Conservation (phyloP, 2,888 invertebrate species). For the Brenthis hecate region DNA sequence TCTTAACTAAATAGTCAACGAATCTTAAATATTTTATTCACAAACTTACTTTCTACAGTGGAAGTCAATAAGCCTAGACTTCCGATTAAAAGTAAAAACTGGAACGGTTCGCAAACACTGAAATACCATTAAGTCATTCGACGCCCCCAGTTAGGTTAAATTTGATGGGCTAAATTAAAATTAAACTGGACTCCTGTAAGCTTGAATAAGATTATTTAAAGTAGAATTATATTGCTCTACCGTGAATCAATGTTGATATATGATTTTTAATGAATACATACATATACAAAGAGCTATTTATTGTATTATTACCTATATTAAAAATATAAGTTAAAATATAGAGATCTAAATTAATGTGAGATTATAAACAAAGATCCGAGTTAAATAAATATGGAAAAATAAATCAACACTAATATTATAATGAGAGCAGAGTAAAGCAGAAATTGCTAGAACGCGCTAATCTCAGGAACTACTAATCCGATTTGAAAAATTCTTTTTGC, state of each 20-base stretch:
- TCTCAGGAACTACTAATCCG: no score
- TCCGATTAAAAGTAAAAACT: slow-evolving; percentile 64
- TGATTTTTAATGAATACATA: neutral
- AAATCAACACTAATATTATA: no score
- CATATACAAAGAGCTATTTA: no score
- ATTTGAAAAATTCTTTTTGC: no score
- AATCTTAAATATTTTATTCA: slow-evolving; percentile 1
- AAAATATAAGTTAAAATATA: no score
- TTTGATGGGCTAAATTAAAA: slow-evolving; percentile 57
- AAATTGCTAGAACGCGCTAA: no score
- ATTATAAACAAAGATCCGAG: no score
- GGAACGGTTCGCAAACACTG: slow-evolving; percentile 70
- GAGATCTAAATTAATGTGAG: no score
- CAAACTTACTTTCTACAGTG: slow-evolving; percentile 17
- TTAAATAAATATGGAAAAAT: no score
- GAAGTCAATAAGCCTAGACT: slow-evolving; percentile 44
- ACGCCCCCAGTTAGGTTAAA: slow-evolving; percentile 60
- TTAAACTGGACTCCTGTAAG: slow-evolving; percentile 38
- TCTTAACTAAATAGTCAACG: no score
- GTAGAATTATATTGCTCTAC: slow-evolving; percentile 33
- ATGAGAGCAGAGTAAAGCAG: no score
- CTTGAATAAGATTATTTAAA: slow-evolving; percentile 37
- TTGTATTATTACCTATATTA: no score
- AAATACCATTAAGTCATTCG: slow-evolving; percentile 73
- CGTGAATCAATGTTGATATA: slow-evolving; percentile 5